Conservation (phyloP, 2,797 vertebrate species). For the Sebastolobus alascanus region DNA sequence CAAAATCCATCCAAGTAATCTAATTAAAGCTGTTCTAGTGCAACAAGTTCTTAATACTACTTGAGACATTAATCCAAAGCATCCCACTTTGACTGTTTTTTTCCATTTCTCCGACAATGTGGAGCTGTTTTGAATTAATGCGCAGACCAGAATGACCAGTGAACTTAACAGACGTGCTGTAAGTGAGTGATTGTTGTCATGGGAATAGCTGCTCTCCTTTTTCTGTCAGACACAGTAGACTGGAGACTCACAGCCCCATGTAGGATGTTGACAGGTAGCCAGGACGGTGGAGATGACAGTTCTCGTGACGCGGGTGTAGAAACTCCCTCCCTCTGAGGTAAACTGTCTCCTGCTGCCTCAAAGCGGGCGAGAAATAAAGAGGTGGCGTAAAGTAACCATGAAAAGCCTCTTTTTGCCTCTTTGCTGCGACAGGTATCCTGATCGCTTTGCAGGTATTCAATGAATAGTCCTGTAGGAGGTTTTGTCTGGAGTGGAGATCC, state of each 20-base stretch:
- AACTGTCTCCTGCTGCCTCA: slow-evolving; percentile 54
- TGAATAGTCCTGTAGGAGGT: slow-evolving; percentile 39
- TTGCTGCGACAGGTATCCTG: neutral
- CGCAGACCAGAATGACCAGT: neutral
- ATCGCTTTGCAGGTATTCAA: slow-evolving; percentile 28
- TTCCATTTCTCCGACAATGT: neutral
- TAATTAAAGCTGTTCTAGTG: neutral
- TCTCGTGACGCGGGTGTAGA: slow-evolving; percentile 31
- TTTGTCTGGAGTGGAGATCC: slow-evolving; percentile 45
- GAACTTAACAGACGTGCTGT: neutral
- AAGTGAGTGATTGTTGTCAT: slow-evolving; percentile 31
- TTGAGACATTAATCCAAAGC: neutral
- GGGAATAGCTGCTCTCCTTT: slow-evolving; percentile 20
- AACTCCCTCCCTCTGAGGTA: slow-evolving; percentile 50
- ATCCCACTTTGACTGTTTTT: neutral
- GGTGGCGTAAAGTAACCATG: slow-evolving; percentile 24
- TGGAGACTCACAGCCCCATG: slow-evolving; percentile 32
- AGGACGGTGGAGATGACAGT: slow-evolving; percentile 48
- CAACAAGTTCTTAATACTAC: neutral
- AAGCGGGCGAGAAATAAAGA: slow-evolving; percentile 47
- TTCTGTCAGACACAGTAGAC: slow-evolving; percentile 18
- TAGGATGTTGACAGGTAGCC: slow-evolving; percentile 48
- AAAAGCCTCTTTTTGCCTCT: slow-evolving; percentile 29
- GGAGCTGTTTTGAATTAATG: neutral
- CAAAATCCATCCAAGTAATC: neutral